Base-by-base conservation (phyloP, 1,140 invertebrate species). In the Ephestia elutella region DNA sequence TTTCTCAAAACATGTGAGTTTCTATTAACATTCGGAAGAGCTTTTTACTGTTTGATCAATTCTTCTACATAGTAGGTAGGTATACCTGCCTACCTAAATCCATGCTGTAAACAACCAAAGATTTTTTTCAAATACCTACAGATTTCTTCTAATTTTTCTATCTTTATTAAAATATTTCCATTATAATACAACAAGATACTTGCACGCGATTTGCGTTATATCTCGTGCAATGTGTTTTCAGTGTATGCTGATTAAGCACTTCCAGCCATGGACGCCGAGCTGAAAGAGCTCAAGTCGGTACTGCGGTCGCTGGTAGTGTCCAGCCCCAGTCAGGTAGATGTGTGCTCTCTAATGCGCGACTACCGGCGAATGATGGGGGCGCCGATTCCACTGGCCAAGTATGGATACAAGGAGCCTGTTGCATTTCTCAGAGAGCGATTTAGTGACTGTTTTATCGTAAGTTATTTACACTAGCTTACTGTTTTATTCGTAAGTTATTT, bases 301-400 rank as follows among this genome's bases (percentile, higher is more conserved):
- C 57, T 89, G n/a, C 69, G 75, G 13, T 78, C 82, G 10, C 60
- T 89, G 28, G 82, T 87, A 54, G 82, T 88, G 50, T 89, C 87
- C 2, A 82, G 79, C 54, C 80, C 82, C 0, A 64, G 67, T 0
- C 61, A 72, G 28, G 70, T 89, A 59, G 75, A 82, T 44, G 66
- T 86, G 21, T 67, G 76, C 5, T 59, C 75, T 4, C 65, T 89
- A 18, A 21, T 76, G 54, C 60, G 75, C 5, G 87, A 89, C 57
- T 89, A 86, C 59, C 65, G 71, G 1, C 66, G 66, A 32, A 80
- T 83, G 72, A 65, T 84, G 35, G 83, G 86, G 5, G 49, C 61
- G 2, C 57, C 61, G 0, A 48, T 87, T 10, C 84, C 86, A 0
- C n/a, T 78, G 0, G 20, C 62, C 17, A 76, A 82, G 53, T 83